These are phyloP conservation scores for Chelon labrosus DNA, from an alignment of 2,797 vertebrate species.

Conservation along the genomic window DNA sequence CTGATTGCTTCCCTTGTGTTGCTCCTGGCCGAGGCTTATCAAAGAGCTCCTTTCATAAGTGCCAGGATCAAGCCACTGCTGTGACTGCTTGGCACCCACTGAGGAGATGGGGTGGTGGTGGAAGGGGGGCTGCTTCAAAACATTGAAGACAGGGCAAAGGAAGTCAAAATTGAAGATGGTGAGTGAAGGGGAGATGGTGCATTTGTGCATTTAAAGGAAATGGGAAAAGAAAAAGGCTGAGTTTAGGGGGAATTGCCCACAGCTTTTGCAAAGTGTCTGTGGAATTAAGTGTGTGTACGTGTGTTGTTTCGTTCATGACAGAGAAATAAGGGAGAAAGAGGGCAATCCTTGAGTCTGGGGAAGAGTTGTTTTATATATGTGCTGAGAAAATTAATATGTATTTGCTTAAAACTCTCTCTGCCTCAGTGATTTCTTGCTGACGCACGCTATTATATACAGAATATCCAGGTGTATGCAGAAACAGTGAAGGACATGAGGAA, in stretches of 20 bases:
- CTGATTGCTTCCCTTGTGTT: slow-evolving; percentile 84
- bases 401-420: slow-evolving; percentile 72
- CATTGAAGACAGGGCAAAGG: slow-evolving; percentile 66
- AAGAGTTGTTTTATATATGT: slow-evolving; percentile 54
- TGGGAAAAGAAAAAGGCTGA: slow-evolving; percentile 42
- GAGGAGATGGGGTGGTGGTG: slow-evolving; percentile 22
- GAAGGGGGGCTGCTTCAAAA: slow-evolving; percentile 42
- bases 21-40: slow-evolving; percentile 79
- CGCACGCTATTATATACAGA: slow-evolving; percentile 43
- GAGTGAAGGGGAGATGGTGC: slow-evolving; percentile 54
- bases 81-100: slow-evolving; percentile 80
- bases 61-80: slow-evolving; percentile 81
- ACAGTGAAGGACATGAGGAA: slow-evolving; percentile 73
- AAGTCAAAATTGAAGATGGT: slow-evolving; percentile 73
- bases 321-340: slow-evolving; percentile 28
- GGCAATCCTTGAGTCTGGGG: slow-evolving; percentile 37
- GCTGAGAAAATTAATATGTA: slow-evolving; percentile 74
- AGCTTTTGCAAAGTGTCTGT: slow-evolving; percentile 38
- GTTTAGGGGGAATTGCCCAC: slow-evolving; percentile 39
- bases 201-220: slow-evolving; percentile 62
- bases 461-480: slow-evolving; percentile 73
- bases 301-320: slow-evolving; percentile 18
- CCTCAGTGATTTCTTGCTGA: slow-evolving; percentile 76
- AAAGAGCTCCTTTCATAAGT: slow-evolving; percentile 84
- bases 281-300: slow-evolving; percentile 15